Percentiles rank a stretch among this genome's conserved stretches.
Evolutionary conservation across 2,113 vertebrate species (phyloP).

Genomic region (Nymphicus hollandicus): DNA sequence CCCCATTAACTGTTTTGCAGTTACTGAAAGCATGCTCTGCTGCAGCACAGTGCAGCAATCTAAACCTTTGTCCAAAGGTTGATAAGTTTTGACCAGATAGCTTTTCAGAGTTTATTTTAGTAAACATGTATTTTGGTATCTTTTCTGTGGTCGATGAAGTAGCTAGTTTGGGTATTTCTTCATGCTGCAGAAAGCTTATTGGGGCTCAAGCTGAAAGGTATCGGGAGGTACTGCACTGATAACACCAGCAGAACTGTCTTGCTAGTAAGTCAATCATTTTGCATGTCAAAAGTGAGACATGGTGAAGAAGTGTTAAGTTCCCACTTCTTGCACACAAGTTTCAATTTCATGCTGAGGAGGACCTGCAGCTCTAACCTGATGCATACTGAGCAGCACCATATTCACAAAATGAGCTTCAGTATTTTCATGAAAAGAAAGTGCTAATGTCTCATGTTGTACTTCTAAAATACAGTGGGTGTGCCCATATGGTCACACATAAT

Average conservation of each 20-base stretch:
- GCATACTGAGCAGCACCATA: not conserved
- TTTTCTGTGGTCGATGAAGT: not conserved
- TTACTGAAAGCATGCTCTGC: not conserved
- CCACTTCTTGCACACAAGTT: not conserved
- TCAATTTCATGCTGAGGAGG: not conserved
- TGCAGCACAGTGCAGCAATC: not conserved
- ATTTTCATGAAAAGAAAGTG: not conserved
- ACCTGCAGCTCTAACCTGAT: not conserved
- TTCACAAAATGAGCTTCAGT: not conserved
- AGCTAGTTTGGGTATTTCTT: not conserved
- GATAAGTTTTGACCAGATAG: not conserved
- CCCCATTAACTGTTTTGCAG: not conserved
- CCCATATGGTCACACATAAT: not conserved
- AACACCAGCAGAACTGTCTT: not conserved
- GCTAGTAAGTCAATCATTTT: not conserved
- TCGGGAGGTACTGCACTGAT: accelerated
- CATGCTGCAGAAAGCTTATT: not conserved
- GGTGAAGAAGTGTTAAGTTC: not conserved
- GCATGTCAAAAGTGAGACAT: not conserved
- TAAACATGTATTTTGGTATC: accelerated
- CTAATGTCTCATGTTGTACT: not conserved
- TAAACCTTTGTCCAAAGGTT: not conserved
- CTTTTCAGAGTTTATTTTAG: not conserved
- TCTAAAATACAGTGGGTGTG: not conserved
- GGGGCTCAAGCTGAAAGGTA: not conserved